Conservation (phyloP, 1,140 invertebrate genomes). For the Drosophila jambulina region DNA sequence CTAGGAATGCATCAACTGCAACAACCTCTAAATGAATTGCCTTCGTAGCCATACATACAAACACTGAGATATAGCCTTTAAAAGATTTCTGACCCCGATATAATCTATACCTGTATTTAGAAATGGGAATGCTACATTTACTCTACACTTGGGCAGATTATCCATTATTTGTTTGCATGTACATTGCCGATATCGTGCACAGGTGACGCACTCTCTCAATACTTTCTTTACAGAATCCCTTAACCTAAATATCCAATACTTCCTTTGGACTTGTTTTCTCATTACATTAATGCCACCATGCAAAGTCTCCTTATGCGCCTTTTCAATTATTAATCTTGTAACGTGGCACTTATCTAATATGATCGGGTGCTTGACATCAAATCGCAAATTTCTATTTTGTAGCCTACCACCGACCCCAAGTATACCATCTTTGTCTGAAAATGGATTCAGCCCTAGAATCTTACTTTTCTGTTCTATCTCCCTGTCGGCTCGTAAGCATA, state of each 20-base stretch:
- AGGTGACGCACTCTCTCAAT: too few species aligned
- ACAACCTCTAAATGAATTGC: background rate
- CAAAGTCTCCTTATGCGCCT: background rate
- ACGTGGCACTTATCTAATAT: background rate
- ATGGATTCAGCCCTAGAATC: constrained; percentile 1
- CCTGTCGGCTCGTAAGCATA: background rate
- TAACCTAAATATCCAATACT: too few species aligned
- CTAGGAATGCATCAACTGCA: background rate
- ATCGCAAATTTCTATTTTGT: too few species aligned
- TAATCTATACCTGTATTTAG: too few species aligned
- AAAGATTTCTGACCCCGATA: background rate
- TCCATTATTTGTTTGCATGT: too few species aligned
- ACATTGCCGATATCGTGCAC: too few species aligned
- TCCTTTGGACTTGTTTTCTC: too few species aligned
- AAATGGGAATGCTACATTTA: too few species aligned
- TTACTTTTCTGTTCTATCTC: background rate
- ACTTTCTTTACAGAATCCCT: too few species aligned
- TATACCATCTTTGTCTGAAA: background rate
- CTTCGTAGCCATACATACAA: background rate
- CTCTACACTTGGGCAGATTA: too few species aligned
- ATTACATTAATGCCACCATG: too few species aligned
- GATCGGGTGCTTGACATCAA: too few species aligned
- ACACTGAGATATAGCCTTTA: background rate
- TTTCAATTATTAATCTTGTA: background rate
- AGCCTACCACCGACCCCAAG: background rate